Evolutionary conservation across 2,888 invertebrate species (phyloP).

Genomic region (Patella caerulea): DNA sequence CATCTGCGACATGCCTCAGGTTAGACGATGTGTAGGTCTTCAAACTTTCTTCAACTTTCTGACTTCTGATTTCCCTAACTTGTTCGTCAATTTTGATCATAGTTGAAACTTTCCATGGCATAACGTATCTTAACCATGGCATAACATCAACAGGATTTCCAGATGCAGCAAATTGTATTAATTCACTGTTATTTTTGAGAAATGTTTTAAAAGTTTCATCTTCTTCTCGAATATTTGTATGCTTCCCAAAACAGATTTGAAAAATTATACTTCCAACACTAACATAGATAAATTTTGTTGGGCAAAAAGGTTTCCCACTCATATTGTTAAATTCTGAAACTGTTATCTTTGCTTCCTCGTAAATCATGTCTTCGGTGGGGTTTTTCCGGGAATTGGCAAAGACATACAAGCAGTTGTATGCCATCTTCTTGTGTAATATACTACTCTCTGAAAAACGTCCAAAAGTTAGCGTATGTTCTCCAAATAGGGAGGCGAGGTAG

Average conservation of each 20-base stretch:
- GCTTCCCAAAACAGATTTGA: constrained; percentile 38
- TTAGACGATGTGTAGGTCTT: constrained; percentile 29
- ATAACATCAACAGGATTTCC: constrained; percentile 46
- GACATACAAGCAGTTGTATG: constrained; percentile 33
- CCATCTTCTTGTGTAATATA: constrained; percentile 42
- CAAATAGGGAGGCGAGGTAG: constrained; percentile 19
- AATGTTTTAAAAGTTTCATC: constrained; percentile 23
- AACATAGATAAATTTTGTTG: constrained; percentile 19
- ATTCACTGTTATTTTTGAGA: constrained; percentile 12
- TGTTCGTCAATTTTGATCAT: constrained; percentile 26
- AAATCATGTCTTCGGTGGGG: constrained; percentile 29
- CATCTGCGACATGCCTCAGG: constrained; percentile 49
- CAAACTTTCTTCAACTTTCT: constrained; percentile 33
- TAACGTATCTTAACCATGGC: constrained; percentile 42
- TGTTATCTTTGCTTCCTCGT: constrained; percentile 24
- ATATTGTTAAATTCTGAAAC: constrained; percentile 17
- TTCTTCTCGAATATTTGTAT: constrained; percentile 26
- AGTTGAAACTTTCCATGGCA: constrained; percentile 24
- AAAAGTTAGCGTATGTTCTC: constrained; percentile 27
- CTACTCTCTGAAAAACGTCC: constrained; percentile 27
- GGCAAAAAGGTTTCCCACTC: constrained; percentile 15
- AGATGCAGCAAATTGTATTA: constrained; percentile 31
- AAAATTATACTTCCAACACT: constrained; percentile 34
- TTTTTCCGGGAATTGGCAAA: constrained; percentile 31
- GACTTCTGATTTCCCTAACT: not conserved